Evolutionary conservation across 2,113 vertebrate species (phyloP).

Genomic region (Cryptotis parvus): DNA sequence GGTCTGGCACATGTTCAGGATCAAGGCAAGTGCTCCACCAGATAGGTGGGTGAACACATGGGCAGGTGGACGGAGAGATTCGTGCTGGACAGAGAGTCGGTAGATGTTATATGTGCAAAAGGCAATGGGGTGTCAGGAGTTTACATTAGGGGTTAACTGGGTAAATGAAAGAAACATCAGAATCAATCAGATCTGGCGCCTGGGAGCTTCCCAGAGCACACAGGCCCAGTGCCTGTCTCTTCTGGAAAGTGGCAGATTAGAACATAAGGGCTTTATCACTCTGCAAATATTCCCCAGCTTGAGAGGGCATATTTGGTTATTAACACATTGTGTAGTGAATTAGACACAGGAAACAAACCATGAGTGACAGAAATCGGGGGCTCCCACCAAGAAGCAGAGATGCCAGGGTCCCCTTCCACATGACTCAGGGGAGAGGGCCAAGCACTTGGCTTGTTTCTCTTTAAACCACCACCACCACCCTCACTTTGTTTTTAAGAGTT

Average conservation of each 20-base stretch:
- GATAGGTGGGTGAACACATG: neutral
- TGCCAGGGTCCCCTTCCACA: neutral
- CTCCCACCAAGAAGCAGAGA: conserved; percentile 40
- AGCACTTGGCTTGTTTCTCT: neutral
- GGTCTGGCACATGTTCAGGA: neutral
- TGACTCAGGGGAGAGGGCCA: neutral
- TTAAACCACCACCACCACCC: neutral
- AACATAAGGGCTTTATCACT: conserved; percentile 58
- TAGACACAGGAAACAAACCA: conserved; percentile 69
- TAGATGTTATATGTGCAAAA: neutral
- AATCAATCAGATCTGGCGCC: neutral
- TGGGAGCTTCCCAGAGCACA: neutral
- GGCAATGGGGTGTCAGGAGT: neutral
- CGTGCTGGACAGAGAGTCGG: neutral
- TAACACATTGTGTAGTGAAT: conserved; percentile 63
- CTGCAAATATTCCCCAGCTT: conserved; percentile 67
- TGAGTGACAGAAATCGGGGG: neutral
- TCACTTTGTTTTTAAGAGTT: neutral
- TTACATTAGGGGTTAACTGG: neutral
- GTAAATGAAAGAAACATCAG: neutral
- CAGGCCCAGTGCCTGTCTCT: neutral
- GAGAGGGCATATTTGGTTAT: conserved; percentile 71
- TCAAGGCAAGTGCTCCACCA: neutral
- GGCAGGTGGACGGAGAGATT: neutral
- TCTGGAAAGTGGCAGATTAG: conserved; percentile 55